Percentiles rank a stretch among this genome's conserved stretches.
Evolutionary conservation across 1,140 invertebrate genomes (phyloP).

Genomic region (Bactericera cockerelli): DNA sequence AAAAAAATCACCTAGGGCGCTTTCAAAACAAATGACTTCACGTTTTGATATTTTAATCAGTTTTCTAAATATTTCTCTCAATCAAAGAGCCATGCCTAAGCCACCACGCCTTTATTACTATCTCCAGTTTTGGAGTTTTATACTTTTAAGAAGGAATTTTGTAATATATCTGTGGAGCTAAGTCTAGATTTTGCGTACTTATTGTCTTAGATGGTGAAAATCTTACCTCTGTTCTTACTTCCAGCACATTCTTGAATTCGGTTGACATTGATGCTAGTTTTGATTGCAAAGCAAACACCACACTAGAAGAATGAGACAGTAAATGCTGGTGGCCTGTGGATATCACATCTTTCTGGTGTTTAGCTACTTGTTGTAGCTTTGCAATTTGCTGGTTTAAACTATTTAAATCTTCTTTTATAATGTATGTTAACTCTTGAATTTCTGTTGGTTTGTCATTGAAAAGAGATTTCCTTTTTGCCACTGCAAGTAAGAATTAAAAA

Average conservation of each 20-base stretch:
- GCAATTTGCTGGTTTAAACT: slow-evolving; percentile 94
- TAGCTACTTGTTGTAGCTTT: slow-evolving; percentile 59
- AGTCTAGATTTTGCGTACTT: too few species aligned
- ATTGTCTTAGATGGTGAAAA: too few species aligned
- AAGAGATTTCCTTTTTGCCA: slow-evolving; percentile 91
- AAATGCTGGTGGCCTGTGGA: slow-evolving; percentile 51
- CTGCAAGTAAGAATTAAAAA: slow-evolving; percentile 36
- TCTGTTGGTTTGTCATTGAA: slow-evolving; percentile 92
- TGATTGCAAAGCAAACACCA: slow-evolving; percentile 86
- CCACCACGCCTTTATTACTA: too few species aligned
- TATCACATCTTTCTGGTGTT: slow-evolving; percentile 39
- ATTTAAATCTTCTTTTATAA: slow-evolving; percentile 91
- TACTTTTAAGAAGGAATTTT: too few species aligned
- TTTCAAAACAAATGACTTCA: too few species aligned
- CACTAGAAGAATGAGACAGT: slow-evolving; percentile 88
- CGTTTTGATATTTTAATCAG: too few species aligned
- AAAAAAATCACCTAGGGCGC: too few species aligned
- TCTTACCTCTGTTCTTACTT: slow-evolving; percentile 64
- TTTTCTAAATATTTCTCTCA: too few species aligned
- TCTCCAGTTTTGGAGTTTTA: too few species aligned
- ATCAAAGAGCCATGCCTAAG: too few species aligned
- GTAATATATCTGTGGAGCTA: too few species aligned
- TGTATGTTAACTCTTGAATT: slow-evolving; percentile 94
- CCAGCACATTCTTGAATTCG: slow-evolving; percentile 80
- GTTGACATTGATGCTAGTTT: slow-evolving; percentile 92